A percentile compares a stretch with the other conserved stretches of the same genome.
These are phyloP conservation scores for Miltochrista miniata DNA, from an alignment of 2,888 invertebrate species.

Conservation along the genomic window DNA sequence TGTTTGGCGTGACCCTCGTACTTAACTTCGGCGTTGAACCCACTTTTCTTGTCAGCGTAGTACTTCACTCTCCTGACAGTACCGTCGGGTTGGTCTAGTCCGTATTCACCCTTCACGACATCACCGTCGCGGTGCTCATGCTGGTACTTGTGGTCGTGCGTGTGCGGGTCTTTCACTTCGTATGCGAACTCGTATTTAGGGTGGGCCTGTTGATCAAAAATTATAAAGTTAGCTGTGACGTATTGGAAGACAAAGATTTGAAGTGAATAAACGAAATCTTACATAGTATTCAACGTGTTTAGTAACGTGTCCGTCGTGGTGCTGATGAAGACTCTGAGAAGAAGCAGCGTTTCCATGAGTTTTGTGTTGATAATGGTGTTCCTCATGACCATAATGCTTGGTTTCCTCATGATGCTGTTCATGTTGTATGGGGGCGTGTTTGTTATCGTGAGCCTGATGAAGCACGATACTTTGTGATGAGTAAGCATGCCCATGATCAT, in stretches of 20 bases:
- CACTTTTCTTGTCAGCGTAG: constrained; percentile 39
- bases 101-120: constrained; percentile 82
- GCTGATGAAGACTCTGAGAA: not conserved
- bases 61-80: constrained; percentile 50
- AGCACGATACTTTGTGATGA: too few relatives aligned
- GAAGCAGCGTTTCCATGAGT: constrained; percentile 1
- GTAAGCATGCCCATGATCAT: too few relatives aligned
- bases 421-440: not conserved
- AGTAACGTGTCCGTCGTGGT: constrained; percentile 1
- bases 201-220: constrained; percentile 44
- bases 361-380: constrained; percentile 10
- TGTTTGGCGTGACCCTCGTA: constrained; percentile 37
- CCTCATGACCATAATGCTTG: constrained; percentile 11
- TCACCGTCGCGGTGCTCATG: constrained; percentile 80
- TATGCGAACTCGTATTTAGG: constrained; percentile 80
- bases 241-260: too few relatives aligned
- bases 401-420: not conserved
- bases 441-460: too few relatives aligned
- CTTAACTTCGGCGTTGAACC: constrained; percentile 38
- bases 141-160: constrained; percentile 81
- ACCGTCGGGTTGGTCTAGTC: constrained; percentile 66
- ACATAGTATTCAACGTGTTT: constrained; percentile 31
- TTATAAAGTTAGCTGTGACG: not conserved
- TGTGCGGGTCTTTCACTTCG: constrained; percentile 77
- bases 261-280: not conserved